A percentile compares a stretch with the other conserved stretches of the same genome.
Evolutionary conservation across 2,113 vertebrate genomes (phyloP).

Genomic region (Notechis scutatus): DNA sequence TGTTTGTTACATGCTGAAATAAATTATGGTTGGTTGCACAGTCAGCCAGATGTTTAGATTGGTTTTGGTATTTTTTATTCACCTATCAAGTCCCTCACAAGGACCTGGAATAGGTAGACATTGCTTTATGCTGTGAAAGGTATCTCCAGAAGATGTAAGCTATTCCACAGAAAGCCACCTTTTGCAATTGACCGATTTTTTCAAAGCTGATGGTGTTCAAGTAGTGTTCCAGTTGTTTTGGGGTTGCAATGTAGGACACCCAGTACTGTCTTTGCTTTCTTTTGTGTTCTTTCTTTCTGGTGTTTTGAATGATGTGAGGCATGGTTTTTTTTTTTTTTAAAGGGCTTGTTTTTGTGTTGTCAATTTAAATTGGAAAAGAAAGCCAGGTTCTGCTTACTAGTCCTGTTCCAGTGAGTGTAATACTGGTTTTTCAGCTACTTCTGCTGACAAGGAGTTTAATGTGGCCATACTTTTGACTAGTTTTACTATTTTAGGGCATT

Average conservation of each 20-base stretch:
- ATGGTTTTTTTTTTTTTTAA: not conserved
- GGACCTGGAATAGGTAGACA: not conserved
- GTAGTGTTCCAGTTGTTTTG: not conserved
- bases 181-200: not conserved
- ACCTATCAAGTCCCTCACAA: not conserved
- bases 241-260: not conserved
- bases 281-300: not conserved
- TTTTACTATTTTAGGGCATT: not conserved
- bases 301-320: not conserved
- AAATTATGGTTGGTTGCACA: not conserved
- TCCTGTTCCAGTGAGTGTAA: not conserved
- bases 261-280: not conserved
- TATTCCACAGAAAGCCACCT: not conserved
- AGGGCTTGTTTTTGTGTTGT: not conserved
- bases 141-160: not conserved
- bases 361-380: not conserved
- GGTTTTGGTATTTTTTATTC: not conserved
- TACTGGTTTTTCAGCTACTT: not conserved
- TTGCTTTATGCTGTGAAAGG: not conserved
- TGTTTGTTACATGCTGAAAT: not conserved
- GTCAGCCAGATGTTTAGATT: not conserved
- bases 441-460: not conserved
- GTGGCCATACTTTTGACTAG: not conserved
- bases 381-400: not conserved
- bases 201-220: not conserved